Percentiles rank a stretch among this genome's conserved stretches.
Evolutionary conservation across 2,888 invertebrate genomes (phyloP).

Genomic region (Idaea straminata): DNA sequence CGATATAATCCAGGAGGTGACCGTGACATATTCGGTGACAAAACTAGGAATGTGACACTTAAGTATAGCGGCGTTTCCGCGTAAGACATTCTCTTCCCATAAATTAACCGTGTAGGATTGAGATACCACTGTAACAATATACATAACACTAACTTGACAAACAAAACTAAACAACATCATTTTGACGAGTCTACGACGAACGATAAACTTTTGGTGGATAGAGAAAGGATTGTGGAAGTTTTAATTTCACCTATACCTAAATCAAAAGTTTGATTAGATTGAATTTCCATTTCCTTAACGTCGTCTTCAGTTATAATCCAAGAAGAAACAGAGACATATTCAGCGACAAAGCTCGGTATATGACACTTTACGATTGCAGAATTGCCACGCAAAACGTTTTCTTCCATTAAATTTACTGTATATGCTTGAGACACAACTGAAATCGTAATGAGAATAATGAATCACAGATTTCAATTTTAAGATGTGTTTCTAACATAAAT

Average conservation of each 20-base stretch:
- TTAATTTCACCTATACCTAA: constrained; percentile 50
- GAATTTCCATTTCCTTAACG: constrained; percentile 68
- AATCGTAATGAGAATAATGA: constrained; percentile 39
- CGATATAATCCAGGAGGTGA: constrained; percentile 92
- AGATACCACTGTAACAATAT: constrained; percentile 87
- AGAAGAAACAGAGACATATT: constrained; percentile 91
- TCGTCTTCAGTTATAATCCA: constrained; percentile 91
- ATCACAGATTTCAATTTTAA: neutral
- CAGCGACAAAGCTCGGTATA: constrained; percentile 95
- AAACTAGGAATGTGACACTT: constrained; percentile 97
- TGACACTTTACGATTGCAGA: constrained; percentile 95
- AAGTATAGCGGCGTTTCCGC: constrained; percentile 93
- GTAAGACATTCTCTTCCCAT: constrained; percentile 95
- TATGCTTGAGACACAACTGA: constrained; percentile 94
- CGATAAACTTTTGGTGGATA: constrained; percentile 19
- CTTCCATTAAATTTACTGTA: constrained; percentile 94
- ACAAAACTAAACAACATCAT: constrained; percentile 3
- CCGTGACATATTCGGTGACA: constrained; percentile 93
- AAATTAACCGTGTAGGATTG: constrained; percentile 94
- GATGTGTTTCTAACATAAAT: neutral
- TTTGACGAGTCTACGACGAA: neutral
- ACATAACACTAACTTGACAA: neutral
- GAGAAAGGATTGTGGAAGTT: constrained; percentile 16
- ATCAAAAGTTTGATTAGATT: constrained; percentile 55
- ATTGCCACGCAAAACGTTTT: constrained; percentile 94